Evolutionary conservation across 2,113 vertebrate genomes (phyloP).

Genomic region (Macaca nemestrina): DNA sequence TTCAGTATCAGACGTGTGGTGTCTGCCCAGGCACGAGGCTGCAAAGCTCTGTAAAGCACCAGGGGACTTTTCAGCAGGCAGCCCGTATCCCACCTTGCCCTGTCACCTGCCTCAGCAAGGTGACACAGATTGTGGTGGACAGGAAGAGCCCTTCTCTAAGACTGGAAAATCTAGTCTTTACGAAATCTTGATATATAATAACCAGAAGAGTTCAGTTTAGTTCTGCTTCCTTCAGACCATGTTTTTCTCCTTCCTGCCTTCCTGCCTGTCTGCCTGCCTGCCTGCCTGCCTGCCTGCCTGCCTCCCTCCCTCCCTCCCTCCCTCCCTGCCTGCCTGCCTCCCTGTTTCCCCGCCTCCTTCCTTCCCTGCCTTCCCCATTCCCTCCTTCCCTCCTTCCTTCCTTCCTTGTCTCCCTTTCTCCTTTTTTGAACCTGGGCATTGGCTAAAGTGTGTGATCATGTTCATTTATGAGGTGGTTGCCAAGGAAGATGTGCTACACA

Average conservation of each 20-base stretch:
- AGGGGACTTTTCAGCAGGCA: neutral
- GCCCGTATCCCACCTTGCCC: no score
- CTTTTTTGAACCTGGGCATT: neutral
- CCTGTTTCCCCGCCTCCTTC: no score
- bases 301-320: no score
- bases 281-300: neutral
- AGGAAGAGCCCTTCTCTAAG: neutral
- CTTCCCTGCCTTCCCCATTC: no score
- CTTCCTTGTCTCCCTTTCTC: neutral
- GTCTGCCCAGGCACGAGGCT: neutral
- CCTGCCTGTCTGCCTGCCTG: neutral
- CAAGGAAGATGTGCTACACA: neutral
- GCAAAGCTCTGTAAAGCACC: neutral
- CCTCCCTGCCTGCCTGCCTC: fast-evolving
- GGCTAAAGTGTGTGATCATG: neutral
- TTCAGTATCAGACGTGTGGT: neutral
- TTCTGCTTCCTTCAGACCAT: neutral
- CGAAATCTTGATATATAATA: neutral
- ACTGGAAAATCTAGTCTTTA: neutral
- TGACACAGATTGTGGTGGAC: neutral
- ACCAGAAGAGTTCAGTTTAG: neutral
- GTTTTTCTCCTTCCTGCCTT: fast-evolving
- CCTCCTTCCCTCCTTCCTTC: no score
- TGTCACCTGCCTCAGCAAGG: neutral
- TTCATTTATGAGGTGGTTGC: neutral